Evolutionary conservation across 2,888 invertebrate genomes (phyloP).

Genomic region (Pseudoips prasinana): DNA sequence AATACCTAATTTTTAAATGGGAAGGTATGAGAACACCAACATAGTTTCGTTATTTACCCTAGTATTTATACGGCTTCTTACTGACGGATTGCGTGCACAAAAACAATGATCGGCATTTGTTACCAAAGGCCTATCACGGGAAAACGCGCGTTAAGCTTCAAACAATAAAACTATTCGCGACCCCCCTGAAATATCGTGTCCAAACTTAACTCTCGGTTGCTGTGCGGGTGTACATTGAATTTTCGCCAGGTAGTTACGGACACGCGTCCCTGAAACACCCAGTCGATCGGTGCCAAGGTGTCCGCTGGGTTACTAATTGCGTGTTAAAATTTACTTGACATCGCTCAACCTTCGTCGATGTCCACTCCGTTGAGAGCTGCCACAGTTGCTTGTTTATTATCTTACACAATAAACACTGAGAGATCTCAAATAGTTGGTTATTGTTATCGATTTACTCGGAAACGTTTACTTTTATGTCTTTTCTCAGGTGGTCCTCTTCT

Average conservation of each 20-base stretch:
- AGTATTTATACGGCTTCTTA: no score
- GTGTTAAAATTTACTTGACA: conserved; percentile 79
- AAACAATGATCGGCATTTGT: conserved; percentile 65
- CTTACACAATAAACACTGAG: conserved; percentile 39
- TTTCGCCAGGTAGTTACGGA: conserved; percentile 33
- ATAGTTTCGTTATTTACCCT: no score
- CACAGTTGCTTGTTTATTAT: conserved; percentile 27
- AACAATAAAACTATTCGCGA: conserved; percentile 53
- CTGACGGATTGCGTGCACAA: conserved; percentile 62
- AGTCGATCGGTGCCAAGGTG: conserved; percentile 72
- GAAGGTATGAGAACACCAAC: no score
- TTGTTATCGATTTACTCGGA: conserved; percentile 55
- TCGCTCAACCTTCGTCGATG: conserved; percentile 65
- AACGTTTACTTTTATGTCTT: conserved; percentile 60
- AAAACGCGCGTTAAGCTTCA: conserved; percentile 54
- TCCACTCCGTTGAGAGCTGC: conserved; percentile 48
- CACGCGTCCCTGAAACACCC: conserved; percentile 54
- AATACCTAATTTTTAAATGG: no score
- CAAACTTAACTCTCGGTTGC: conserved; percentile 32
- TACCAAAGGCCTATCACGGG: conserved; percentile 51
- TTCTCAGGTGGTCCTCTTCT: conserved; percentile 67
- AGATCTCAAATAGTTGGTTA: conserved; percentile 42
- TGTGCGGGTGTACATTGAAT: conserved; percentile 31
- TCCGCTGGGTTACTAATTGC: conserved; percentile 71
- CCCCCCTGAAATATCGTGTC: conserved; percentile 38